Evolutionary conservation across 2,113 vertebrate species (phyloP).

Genomic region (Oostethus manadensis): DNA sequence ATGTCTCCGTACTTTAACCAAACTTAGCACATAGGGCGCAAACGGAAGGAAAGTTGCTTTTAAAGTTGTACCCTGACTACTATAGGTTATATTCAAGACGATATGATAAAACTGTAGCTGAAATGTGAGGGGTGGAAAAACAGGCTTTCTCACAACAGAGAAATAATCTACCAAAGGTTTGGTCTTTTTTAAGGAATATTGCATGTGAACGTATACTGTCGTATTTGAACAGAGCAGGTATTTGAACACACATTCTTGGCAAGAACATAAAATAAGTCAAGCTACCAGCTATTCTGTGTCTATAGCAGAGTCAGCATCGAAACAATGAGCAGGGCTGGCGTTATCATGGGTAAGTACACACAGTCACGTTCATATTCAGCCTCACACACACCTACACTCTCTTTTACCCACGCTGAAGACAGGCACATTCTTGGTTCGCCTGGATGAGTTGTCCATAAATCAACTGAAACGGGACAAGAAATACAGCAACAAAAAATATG

Average conservation of each 20-base stretch:
- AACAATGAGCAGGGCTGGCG: slow-evolving; percentile 42
- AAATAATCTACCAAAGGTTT: no score
- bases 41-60: no score
- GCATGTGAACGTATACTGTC: no score
- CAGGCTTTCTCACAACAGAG: slow-evolving; percentile 5
- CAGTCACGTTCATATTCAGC: slow-evolving; percentile 31
- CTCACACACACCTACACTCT: slow-evolving; percentile 39
- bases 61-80: no score
- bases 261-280: slow-evolving; percentile 40
- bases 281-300: slow-evolving; percentile 40
- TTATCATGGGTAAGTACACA: slow-evolving; percentile 46
- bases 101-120: no score
- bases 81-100: no score
- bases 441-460: slow-evolving; percentile 78
- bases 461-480: slow-evolving; percentile 83
- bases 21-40: no score
- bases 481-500: slow-evolving; percentile 67
- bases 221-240: no score
- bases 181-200: no score
- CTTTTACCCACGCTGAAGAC: slow-evolving; percentile 76
- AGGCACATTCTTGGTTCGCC: slow-evolving; percentile 82
- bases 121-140: no score
- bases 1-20: no score
- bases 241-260: slow-evolving; percentile 33
- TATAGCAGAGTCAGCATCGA: slow-evolving; percentile 48